Evolutionary conservation across 1,140 invertebrate genomes (phyloP).

Genomic region (Kradibia gibbosae): DNA sequence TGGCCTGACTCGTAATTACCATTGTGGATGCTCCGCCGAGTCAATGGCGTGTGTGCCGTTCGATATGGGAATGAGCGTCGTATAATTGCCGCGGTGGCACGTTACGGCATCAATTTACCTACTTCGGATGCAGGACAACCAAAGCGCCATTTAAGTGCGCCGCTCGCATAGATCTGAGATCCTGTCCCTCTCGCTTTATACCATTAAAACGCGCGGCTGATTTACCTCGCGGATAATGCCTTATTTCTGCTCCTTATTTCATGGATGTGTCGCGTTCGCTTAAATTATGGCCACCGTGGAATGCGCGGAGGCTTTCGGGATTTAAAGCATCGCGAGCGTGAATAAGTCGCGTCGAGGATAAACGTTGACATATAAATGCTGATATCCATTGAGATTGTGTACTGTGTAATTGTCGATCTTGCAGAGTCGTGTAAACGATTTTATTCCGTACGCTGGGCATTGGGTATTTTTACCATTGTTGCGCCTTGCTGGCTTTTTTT

Average conservation of each 20-base stretch:
- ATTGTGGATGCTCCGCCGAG: slow-evolving; percentile 58
- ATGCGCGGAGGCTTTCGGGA: background rate
- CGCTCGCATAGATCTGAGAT: slow-evolving; percentile 20
- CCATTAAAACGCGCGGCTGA: slow-evolving; percentile 29
- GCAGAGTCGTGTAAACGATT: background rate
- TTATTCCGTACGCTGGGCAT: background rate
- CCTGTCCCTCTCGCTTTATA: background rate
- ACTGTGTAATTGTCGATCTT: background rate
- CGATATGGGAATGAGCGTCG: slow-evolving; percentile 57
- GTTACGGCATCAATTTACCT: slow-evolving; percentile 63
- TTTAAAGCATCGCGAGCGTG: background rate
- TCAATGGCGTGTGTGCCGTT: slow-evolving; percentile 21
- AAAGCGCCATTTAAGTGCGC: slow-evolving; percentile 33
- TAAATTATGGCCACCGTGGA: slow-evolving; percentile 14
- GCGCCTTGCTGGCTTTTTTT: background rate
- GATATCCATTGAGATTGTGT: background rate
- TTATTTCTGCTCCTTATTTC: background rate
- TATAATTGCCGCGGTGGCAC: slow-evolving; percentile 58
- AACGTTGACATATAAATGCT: background rate
- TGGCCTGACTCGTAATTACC: slow-evolving; percentile 61
- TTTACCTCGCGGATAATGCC: slow-evolving; percentile 15
- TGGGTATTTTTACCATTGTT: background rate
- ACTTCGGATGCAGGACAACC: slow-evolving; percentile 50
- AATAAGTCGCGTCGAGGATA: background rate
- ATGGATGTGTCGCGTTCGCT: background rate